Conservation (phyloP, 2,797 vertebrate genomes). For the Parambassis ranga region DNA sequence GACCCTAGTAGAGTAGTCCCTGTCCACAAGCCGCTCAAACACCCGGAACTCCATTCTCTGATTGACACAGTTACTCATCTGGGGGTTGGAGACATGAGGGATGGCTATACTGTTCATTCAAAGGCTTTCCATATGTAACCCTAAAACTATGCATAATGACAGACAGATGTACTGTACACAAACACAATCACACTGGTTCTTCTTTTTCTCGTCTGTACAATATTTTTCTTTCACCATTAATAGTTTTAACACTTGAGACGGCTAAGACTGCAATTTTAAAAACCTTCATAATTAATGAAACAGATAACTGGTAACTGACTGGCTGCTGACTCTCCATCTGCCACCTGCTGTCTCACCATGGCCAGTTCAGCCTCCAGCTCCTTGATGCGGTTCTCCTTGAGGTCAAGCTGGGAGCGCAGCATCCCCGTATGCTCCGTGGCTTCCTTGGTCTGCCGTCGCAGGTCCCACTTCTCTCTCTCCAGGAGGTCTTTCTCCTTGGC, state of each 20-base stretch:
- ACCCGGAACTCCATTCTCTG: slow-evolving; percentile 87
- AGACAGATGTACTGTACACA: background rate
- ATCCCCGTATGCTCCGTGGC: slow-evolving; percentile 92
- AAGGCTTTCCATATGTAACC: slow-evolving; percentile 23
- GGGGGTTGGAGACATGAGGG: slow-evolving; percentile 79
- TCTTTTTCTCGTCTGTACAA: too few species aligned
- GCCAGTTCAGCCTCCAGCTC: slow-evolving; percentile 97
- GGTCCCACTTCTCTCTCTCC: slow-evolving; percentile 98
- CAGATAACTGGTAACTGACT: too few species aligned
- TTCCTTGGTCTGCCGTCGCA: slow-evolving; percentile 95
- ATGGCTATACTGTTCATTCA: slow-evolving; percentile 52
- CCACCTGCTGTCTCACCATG: slow-evolving; percentile 84
- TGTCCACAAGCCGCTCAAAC: slow-evolving; percentile 84
- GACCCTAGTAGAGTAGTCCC: slow-evolving; percentile 82
- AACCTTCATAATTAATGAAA: background rate
- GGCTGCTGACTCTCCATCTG: background rate
- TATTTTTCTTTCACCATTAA: too few species aligned
- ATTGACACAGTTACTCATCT: slow-evolving; percentile 88
- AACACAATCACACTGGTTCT: background rate
- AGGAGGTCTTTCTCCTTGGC: slow-evolving; percentile 96
- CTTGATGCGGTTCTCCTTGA: slow-evolving; percentile 98
- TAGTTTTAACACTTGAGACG: too few species aligned
- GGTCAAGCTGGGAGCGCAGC: slow-evolving; percentile 93
- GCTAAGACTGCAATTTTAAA: too few species aligned
- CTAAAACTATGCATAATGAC: slow-evolving; percentile 1